phyloP scores from a whole-genome alignment of 2,797 vertebrate species.

The Scarus forsteni region DNA sequence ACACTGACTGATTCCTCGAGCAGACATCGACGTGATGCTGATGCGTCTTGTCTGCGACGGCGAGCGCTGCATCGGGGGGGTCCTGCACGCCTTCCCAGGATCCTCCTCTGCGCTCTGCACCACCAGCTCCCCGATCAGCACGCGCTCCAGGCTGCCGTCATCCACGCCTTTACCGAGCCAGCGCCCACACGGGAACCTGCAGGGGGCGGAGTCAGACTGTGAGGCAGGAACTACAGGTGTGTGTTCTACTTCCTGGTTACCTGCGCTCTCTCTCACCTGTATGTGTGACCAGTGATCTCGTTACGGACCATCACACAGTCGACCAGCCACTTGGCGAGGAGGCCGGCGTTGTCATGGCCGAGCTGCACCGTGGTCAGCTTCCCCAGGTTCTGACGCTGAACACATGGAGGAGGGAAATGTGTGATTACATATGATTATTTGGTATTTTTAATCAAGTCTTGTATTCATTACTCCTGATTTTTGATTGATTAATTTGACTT shows the following conservation, averaged over 20 bases:
- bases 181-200: slow-evolving; percentile 93
- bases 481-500: too few species aligned
- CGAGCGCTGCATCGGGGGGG: slow-evolving; percentile 90
- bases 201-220: neutral
- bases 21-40: slow-evolving; percentile 88
- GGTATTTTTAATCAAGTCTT: too few species aligned
- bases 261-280: slow-evolving; percentile 85
- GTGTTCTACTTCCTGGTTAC: neutral
- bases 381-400: slow-evolving; percentile 95
- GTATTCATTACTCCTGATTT: too few species aligned
- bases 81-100: slow-evolving; percentile 86
- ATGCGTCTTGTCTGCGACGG: slow-evolving; percentile 87
- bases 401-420: neutral
- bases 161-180: slow-evolving; percentile 94
- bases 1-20: slow-evolving; percentile 86
- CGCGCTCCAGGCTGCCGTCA: slow-evolving; percentile 92
- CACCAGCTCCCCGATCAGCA: slow-evolving; percentile 92
- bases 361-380: slow-evolving; percentile 94
- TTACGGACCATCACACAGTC: slow-evolving; percentile 97
- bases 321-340: slow-evolving; percentile 95
- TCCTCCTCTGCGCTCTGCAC: slow-evolving; percentile 86
- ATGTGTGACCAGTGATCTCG: slow-evolving; percentile 95
- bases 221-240: neutral
- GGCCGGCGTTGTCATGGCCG: slow-evolving; percentile 95
- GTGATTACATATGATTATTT: too few species aligned